Conservation (phyloP, 2,888 invertebrate species). For the Hirtodrosophila cameraria region DNA sequence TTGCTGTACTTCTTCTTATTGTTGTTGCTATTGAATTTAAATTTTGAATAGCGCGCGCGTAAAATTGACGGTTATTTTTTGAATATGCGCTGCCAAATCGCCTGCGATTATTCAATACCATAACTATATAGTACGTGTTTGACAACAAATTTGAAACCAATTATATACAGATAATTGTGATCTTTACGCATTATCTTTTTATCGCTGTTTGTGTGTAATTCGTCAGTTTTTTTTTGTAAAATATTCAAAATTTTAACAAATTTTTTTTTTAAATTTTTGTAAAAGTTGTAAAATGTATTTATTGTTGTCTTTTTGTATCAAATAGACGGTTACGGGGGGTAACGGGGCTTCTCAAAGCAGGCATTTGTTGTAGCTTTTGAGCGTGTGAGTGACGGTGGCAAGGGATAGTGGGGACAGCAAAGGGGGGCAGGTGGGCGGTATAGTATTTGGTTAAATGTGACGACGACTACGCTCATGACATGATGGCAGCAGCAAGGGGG, state of each 20-base stretch:
- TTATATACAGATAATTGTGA: conserved; percentile 13
- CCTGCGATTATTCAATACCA: conserved; percentile 47
- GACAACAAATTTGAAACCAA: conserved; percentile 8
- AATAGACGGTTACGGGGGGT: not conserved
- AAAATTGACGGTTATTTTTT: conserved; percentile 78
- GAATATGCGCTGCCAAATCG: conserved; percentile 49
- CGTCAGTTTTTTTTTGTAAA: too few relatives aligned
- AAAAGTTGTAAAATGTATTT: conserved; percentile 33
- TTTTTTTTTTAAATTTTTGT: conserved; percentile 15
- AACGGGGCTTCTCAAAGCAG: conserved; percentile 16
- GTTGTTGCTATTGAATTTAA: conserved; percentile 68
- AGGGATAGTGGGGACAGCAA: conserved; percentile 5
- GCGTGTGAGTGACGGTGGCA: conserved; percentile 32
- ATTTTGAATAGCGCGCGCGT: conserved; percentile 80
- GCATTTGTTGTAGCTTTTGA: conserved; percentile 52
- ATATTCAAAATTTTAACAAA: not conserved
- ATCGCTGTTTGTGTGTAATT: not conserved
- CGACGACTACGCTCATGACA: conserved; percentile 37
- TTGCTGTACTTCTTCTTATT: conserved; percentile 30
- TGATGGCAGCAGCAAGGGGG: conserved; percentile 23
- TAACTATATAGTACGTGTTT: conserved; percentile 1
- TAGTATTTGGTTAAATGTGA: conserved; percentile 62
- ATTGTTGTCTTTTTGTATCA: conserved; percentile 28
- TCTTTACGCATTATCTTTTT: conserved; percentile 7
- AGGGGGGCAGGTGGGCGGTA: conserved; percentile 46